Percentiles rank a stretch among this genome's conserved stretches.
Conservation (phyloP, 2,113 vertebrate species). For the Benitochromis conjunctus region DNA sequence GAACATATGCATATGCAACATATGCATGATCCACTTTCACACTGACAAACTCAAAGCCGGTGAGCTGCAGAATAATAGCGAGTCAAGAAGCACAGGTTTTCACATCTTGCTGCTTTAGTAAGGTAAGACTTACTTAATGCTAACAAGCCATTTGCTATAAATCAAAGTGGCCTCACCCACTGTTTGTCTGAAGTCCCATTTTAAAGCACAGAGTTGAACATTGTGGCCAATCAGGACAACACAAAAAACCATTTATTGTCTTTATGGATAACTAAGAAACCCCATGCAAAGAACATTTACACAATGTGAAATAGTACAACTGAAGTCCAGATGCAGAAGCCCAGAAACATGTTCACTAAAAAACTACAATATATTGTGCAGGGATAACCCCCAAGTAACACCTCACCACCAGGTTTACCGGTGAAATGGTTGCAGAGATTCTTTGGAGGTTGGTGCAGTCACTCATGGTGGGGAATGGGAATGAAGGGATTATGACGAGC, state of each 20-base stretch:
- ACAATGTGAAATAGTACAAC: not conserved
- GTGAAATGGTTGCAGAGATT: not conserved
- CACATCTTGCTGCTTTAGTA: not conserved
- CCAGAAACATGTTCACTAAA: not conserved
- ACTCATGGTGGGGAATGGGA: constrained; percentile 43
- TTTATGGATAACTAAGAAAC: not conserved
- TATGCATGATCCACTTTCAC: not conserved
- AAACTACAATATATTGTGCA: fast-evolving
- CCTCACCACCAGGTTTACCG: not conserved
- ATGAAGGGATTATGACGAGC: constrained; percentile 59
- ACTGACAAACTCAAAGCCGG: not conserved
- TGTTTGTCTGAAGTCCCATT: not conserved
- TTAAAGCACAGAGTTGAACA: not conserved
- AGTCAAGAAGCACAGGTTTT: not conserved
- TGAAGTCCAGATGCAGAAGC: not conserved
- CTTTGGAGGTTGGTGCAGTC: constrained; percentile 41
- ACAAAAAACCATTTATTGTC: not conserved
- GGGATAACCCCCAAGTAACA: not conserved
- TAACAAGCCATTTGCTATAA: not conserved
- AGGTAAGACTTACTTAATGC: not conserved
- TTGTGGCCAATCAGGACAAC: not conserved
- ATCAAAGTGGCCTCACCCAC: not conserved
- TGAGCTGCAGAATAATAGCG: not conserved
- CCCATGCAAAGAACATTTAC: not conserved
- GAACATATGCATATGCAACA: not conserved